A percentile compares a stretch with the other conserved stretches of the same genome.
These are phyloP conservation scores for Lordiphosa stackelbergi DNA, from an alignment of 1,140 invertebrate species.

Conservation along the genomic window DNA sequence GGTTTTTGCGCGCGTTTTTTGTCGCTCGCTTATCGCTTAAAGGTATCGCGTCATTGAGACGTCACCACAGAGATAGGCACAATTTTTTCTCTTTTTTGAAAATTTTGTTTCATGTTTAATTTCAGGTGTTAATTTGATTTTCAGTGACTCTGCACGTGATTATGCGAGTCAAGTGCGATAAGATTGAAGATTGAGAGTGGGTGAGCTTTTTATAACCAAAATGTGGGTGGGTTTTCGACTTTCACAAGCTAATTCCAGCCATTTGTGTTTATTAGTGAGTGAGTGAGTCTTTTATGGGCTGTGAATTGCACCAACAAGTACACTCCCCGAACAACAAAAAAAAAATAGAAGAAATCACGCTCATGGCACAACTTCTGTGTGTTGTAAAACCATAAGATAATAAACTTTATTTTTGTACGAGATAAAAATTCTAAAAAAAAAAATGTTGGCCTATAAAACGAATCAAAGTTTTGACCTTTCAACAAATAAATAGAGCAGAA, in stretches of 20 bases:
- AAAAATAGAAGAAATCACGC: constrained; percentile 40
- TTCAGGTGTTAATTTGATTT: constrained; percentile 69
- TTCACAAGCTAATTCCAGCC: constrained; percentile 31
- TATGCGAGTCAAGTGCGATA: constrained; percentile 56
- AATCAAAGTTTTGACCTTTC: too few species aligned
- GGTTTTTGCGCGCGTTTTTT: constrained; percentile 41
- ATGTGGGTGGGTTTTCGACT: constrained; percentile 27
- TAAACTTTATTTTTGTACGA: constrained; percentile 9
- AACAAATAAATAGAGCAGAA: too few species aligned
- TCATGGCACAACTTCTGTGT: constrained; percentile 19
- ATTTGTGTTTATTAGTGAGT: constrained; percentile 46
- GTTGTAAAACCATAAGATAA: constrained; percentile 14
- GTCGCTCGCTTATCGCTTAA: constrained; percentile 32
- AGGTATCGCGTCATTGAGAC: constrained; percentile 48
- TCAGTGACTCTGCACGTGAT: constrained; percentile 18
- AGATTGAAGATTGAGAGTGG: constrained; percentile 39
- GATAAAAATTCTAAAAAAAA: background rate
- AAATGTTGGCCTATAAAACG: too few species aligned
- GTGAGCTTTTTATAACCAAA: constrained; percentile 49
- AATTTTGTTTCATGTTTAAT: constrained; percentile 30
- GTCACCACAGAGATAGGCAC: constrained; percentile 49
- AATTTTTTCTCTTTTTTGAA: constrained; percentile 22
- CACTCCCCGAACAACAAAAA: background rate
- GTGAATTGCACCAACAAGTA: constrained; percentile 14
- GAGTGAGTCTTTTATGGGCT: constrained; percentile 48